Evolutionary conservation across 2,888 invertebrate species (phyloP).

Genomic region (Furcula furcula): DNA sequence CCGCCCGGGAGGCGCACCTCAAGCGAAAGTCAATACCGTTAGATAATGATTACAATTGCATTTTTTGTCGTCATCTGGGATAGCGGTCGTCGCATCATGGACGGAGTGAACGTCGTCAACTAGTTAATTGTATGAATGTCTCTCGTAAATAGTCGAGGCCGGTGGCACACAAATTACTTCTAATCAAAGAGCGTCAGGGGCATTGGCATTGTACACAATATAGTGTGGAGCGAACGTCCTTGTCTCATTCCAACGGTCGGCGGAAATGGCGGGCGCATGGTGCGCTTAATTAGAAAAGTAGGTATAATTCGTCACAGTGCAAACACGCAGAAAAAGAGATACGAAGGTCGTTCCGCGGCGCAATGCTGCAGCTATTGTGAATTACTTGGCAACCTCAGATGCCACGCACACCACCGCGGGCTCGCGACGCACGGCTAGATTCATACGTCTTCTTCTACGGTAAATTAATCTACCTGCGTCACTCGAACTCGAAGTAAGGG

Average conservation of each 20-base stretch:
- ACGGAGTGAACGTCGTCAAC: too few species aligned
- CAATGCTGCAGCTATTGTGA: not conserved
- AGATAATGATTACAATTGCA: constrained; percentile 7
- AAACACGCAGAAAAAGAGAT: not conserved
- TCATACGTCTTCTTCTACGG: not conserved
- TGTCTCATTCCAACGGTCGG: not conserved
- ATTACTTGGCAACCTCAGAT: not conserved
- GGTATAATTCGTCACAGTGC: not conserved
- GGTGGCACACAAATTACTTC: not conserved
- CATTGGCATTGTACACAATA: not conserved
- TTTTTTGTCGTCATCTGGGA: constrained; percentile 9
- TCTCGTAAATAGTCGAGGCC: too few species aligned
- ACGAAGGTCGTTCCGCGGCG: constrained; percentile 7
- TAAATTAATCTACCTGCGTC: not conserved
- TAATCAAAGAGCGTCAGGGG: not conserved
- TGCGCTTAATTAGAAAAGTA: not conserved
- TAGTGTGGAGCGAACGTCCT: not conserved
- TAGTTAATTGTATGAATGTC: too few species aligned
- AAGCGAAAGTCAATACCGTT: constrained; percentile 24
- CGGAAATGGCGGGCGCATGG: not conserved
- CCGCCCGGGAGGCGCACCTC: not conserved
- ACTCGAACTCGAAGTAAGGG: not conserved
- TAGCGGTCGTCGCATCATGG: too few species aligned
- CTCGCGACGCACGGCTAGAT: too few species aligned
- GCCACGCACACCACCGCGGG: not conserved